Conservation (phyloP, 2,888 invertebrate species). For the Polietes domitor region DNA sequence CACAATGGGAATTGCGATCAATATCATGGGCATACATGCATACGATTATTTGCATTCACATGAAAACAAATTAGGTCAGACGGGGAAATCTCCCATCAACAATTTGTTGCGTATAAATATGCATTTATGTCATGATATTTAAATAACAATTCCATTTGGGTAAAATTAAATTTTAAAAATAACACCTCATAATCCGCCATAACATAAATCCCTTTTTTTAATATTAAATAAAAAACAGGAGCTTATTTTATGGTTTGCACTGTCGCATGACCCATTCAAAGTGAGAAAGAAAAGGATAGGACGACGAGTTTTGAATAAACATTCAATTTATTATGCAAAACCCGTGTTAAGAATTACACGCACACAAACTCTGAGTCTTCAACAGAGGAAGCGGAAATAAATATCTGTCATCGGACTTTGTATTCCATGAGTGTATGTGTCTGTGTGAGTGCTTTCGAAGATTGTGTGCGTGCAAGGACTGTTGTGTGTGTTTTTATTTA, state of each 20-base stretch:
- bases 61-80: background rate
- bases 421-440: slow-evolving; percentile 20
- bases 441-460: background rate
- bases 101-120: background rate
- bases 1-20: background rate
- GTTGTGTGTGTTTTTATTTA: slow-evolving; percentile 25
- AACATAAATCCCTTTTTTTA: background rate
- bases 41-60: background rate
- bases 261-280: background rate
- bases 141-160: background rate
- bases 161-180: background rate
- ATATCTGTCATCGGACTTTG: background rate
- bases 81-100: background rate
- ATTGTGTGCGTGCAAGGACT: background rate
- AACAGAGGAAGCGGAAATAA: slow-evolving; percentile 9
- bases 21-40: background rate
- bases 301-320: slow-evolving; percentile 16
- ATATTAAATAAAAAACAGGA: background rate
- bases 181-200: background rate
- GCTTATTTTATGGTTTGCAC: background rate
- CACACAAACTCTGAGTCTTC: background rate
- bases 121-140: background rate
- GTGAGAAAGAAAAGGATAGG: background rate
- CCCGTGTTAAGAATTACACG: slow-evolving; percentile 1
- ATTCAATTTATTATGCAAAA: slow-evolving; percentile 36